Percentiles rank a stretch among this genome's conserved stretches.
phyloP scores from a whole-genome alignment of 2,888 invertebrate genomes.

The Diaprepes abbreviatus region DNA sequence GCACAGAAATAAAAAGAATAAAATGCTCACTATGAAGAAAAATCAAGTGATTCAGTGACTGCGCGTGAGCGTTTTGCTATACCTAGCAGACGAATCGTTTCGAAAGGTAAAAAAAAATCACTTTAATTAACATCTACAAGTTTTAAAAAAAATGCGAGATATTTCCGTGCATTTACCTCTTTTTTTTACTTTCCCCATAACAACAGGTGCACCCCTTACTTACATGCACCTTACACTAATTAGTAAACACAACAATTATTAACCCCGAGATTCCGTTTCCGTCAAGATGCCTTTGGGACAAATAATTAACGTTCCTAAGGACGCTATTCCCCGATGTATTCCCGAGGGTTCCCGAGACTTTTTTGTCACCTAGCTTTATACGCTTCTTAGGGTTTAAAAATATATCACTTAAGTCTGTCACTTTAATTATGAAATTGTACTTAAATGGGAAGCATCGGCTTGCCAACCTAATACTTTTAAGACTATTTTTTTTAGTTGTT shows the following conservation, averaged over 20 bases:
- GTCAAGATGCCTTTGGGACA: neutral
- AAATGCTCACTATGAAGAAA: neutral
- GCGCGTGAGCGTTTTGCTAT: too few species aligned
- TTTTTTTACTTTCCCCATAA: too few species aligned
- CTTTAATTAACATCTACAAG: neutral
- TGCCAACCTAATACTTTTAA: conserved; percentile 7
- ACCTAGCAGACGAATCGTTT: too few species aligned
- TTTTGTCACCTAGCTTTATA: conserved; percentile 43
- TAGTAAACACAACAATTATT: neutral
- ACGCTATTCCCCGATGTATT: conserved; percentile 33
- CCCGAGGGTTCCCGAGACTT: conserved; percentile 48
- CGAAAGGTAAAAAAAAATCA: too few species aligned
- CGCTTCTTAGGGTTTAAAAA: conserved; percentile 54
- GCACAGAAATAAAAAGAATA: too few species aligned
- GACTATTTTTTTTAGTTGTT: conserved; percentile 14
- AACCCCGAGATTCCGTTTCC: neutral
- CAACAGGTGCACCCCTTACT: neutral
- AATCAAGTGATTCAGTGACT: too few species aligned
- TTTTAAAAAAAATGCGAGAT: too few species aligned
- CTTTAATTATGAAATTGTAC: conserved; percentile 55
- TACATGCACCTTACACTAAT: neutral
- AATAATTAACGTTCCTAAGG: neutral
- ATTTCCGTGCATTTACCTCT: too few species aligned
- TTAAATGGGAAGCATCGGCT: conserved; percentile 52
- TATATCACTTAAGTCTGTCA: conserved; percentile 57